These are phyloP conservation scores for Oreochromis spilurus DNA, from an alignment of 2,113 vertebrate genomes.

Conservation along the genomic window DNA sequence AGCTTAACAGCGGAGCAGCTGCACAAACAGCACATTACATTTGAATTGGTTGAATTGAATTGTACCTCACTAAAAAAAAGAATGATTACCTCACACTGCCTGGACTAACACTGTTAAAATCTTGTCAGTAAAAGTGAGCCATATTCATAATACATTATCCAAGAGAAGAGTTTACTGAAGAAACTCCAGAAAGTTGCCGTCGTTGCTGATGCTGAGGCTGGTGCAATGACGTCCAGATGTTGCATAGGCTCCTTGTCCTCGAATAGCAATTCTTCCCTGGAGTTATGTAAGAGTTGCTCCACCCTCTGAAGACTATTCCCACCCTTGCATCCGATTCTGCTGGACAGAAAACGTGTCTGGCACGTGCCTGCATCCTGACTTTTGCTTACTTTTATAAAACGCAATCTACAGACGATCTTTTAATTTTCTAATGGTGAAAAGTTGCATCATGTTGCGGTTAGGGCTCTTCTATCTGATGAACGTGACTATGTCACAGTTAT, in stretches of 20 bases:
- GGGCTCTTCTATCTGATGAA: neutral
- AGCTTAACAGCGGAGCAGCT: neutral
- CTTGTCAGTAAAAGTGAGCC: neutral
- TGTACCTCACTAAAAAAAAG: neutral
- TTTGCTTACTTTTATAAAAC: neutral
- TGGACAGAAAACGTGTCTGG: neutral
- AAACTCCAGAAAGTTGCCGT: neutral
- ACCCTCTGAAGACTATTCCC: neutral
- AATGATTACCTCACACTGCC: neutral
- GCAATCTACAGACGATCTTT: neutral
- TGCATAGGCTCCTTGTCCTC: conserved; percentile 2
- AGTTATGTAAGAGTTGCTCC: conserved; percentile 12
- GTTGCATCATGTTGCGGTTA: neutral
- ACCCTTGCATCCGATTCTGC: neutral
- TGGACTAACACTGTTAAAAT: neutral
- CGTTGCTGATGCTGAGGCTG: neutral
- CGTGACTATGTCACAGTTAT: neutral
- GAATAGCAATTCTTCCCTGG: neutral
- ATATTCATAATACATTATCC: neutral
- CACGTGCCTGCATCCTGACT: neutral
- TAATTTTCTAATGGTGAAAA: neutral
- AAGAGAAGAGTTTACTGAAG: neutral
- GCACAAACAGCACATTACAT: neutral
- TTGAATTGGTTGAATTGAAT: neutral
- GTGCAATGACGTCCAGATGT: neutral